Evolutionary conservation across 2,797 vertebrate genomes (phyloP).

Genomic region (Phylloscopus collybita): DNA sequence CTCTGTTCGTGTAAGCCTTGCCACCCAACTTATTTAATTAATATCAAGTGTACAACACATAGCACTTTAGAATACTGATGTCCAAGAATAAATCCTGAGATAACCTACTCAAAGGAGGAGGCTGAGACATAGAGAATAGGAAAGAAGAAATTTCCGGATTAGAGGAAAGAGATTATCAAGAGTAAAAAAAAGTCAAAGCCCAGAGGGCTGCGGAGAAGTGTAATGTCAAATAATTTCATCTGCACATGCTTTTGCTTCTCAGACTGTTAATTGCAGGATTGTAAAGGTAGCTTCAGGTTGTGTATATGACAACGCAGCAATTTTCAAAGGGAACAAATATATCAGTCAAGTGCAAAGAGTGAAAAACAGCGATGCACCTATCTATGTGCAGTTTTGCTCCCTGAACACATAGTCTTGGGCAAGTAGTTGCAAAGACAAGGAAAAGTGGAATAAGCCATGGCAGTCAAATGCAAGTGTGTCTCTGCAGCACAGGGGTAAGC

Average conservation of each 20-base stretch:
- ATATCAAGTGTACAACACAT: not conserved
- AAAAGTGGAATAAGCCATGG: not conserved
- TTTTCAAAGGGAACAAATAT: not conserved
- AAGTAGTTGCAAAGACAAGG: not conserved
- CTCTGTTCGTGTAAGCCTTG: not conserved
- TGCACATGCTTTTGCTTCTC: not conserved
- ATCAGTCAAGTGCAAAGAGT: not conserved
- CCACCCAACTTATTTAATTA: not conserved
- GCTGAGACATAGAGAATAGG: not conserved
- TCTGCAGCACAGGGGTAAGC: not conserved
- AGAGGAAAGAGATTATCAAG: not conserved
- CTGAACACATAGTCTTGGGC: not conserved
- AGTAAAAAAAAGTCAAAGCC: not conserved
- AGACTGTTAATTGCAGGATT: not conserved
- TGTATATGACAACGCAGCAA: not conserved
- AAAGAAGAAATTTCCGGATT: not conserved
- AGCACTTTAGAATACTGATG: not conserved
- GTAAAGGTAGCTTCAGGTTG: not conserved
- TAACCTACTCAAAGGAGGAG: not conserved
- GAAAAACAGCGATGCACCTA: not conserved
- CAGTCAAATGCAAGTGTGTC: not conserved
- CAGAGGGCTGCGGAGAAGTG: not conserved
- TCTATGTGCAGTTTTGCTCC: not conserved
- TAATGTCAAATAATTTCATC: not conserved
- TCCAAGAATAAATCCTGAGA: not conserved